Conservation (phyloP, 2,888 invertebrate genomes). For the Pachliopta kotzebuea region DNA sequence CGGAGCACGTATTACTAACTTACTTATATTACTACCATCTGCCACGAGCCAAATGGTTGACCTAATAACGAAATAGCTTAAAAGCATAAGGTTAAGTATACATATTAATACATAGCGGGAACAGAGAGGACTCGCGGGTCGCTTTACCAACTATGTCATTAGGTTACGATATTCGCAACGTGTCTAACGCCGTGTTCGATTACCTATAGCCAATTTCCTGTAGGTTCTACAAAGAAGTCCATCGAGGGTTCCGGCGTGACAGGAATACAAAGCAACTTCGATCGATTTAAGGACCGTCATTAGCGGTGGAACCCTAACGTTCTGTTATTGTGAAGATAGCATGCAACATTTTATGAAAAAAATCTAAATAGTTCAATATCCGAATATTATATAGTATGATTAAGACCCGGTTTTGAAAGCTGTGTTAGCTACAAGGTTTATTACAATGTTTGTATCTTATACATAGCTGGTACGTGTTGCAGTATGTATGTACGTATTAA, state of each 20-base stretch:
- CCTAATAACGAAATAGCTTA: conserved; percentile 15
- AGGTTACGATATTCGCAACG: conserved; percentile 51
- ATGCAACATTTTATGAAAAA: conserved; percentile 38
- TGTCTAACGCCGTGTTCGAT: conserved; percentile 54
- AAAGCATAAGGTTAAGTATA: conserved; percentile 7
- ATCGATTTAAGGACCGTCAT: conserved; percentile 37
- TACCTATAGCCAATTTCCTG: conserved; percentile 62
- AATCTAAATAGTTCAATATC: conserved; percentile 32
- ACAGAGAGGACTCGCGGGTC: conserved; percentile 20
- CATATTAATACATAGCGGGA: conserved; percentile 22
- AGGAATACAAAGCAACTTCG: conserved; percentile 40
- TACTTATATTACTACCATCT: too few species aligned
- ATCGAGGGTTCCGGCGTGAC: conserved; percentile 55
- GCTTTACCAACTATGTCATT: conserved; percentile 49
- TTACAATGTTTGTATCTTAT: conserved; percentile 36
- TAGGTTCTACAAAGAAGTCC: conserved; percentile 60
- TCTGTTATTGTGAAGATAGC: conserved; percentile 34
- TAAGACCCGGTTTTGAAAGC: conserved; percentile 57
- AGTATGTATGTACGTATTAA: conserved; percentile 40
- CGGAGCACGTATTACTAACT: conserved; percentile 15
- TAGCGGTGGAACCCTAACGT: conserved; percentile 31
- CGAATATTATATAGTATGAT: conserved; percentile 49
- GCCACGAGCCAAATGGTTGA: conserved; percentile 19
- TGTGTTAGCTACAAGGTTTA: conserved; percentile 44
- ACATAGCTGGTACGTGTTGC: conserved; percentile 42